Base-by-base conservation (phyloP, 1,140 invertebrate genomes). In the Pollicipes pollicipes region DNA sequence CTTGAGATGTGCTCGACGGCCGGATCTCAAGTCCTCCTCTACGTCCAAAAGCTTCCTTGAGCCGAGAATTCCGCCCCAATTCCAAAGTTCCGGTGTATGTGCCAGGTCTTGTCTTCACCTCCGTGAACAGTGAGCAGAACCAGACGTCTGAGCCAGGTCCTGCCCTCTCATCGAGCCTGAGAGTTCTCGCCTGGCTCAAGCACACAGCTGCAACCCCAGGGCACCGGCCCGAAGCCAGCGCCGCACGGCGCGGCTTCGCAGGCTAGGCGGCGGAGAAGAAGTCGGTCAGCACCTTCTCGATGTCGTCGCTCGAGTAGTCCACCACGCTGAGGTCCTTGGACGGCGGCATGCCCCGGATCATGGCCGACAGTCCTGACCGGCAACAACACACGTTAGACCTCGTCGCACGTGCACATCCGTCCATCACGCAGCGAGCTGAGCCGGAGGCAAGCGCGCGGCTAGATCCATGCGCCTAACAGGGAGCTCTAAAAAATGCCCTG, bases 281-380 rank as follows among this genome's bases (percentile, higher is more conserved):
- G 45, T 58, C 45, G 45, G 45, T 21, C 45, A 58, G 45, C 45
- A 58, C 45, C 45, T 58, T 10, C 6, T 58, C 45, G 24, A 58
- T 17, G 45, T 24, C 24, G 45, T 58, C 45, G 45, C 13, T 21
- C 6, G 45, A 58, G 17, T 58, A 58, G 45, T 58, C 45, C 13
- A 58, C 45, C 45, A 58, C 45, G 13, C 24, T 10, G 13, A 21
- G 13, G 45, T 58, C 45, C 45, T 58, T 58, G 45, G 45, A 58
- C 2, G 45, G 45, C 6, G 45, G 45, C 6, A 58, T 10, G 6
- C 78, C 78, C 17, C 70, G 71, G 67, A 79, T 75, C 75, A 79
- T 77, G 31, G 74, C 72, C 27, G 78, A 79, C 32, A 78, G 68
- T 30, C 68, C 71, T 72, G 71, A 10, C 6, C n/a, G 27, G 8